Conservation (phyloP, 2,888 invertebrate genomes). For the Zygogramma bicolorata region DNA sequence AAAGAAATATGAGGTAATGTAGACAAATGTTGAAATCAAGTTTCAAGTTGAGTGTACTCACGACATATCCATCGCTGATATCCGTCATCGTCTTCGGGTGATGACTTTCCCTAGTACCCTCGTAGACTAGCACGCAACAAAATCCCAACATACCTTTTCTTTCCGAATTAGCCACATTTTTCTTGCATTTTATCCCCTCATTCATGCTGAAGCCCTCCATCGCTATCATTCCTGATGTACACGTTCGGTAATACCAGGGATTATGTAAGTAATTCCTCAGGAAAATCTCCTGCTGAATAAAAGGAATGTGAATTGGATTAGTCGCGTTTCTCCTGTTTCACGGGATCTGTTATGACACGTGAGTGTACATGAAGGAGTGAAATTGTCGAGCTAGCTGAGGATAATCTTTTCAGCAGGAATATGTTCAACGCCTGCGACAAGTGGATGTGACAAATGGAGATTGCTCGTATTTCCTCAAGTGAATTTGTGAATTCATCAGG, state of each 20-base stretch:
- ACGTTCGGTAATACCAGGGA: background rate
- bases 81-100: no score
- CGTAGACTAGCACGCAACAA: background rate
- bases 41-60: no score
- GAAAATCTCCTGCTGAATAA: background rate
- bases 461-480: background rate
- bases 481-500: background rate
- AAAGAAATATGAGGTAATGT: no score
- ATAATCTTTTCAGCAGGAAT: background rate
- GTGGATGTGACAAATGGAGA: background rate
- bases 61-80: no score
- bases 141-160: background rate
- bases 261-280: background rate
- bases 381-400: background rate
- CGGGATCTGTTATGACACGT: background rate
- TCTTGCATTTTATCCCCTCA: background rate
- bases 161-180: background rate
- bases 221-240: background rate
- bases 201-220: background rate
- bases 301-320: slow-evolving; percentile 2
- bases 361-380: background rate
- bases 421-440: background rate
- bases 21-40: no score
- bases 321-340: background rate
- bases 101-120: no score